Conservation (phyloP, 2,888 invertebrate species). For the Apodemia mormo region DNA sequence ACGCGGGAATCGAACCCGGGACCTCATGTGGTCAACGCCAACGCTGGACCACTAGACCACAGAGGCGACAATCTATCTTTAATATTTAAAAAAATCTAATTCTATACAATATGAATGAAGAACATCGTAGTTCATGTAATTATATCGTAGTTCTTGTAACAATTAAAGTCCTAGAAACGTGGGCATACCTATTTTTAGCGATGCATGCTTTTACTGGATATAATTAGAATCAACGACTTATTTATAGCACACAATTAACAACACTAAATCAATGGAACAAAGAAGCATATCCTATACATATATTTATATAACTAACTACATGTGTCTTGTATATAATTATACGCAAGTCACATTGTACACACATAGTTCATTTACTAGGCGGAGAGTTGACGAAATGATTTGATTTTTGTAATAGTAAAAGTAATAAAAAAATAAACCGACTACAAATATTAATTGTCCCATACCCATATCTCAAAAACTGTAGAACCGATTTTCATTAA, state of each 20-base stretch:
- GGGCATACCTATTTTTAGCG: constrained; percentile 50
- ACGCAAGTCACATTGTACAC: background rate
- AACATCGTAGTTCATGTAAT: too few species aligned
- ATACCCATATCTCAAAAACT: too few species aligned
- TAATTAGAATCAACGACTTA: constrained; percentile 26
- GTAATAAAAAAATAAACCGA: too few species aligned
- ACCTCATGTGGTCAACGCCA: too few species aligned
- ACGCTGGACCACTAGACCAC: too few species aligned
- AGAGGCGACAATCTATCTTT: too few species aligned
- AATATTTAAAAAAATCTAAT: background rate
- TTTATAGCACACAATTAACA: constrained; percentile 23
- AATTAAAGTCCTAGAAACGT: constrained; percentile 49
- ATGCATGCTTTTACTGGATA: constrained; percentile 32
- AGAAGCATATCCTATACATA: constrained; percentile 1
- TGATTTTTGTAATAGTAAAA: too few species aligned
- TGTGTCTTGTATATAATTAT: background rate
- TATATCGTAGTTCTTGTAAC: constrained; percentile 37
- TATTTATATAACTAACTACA: background rate
- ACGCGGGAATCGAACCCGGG: too few species aligned
- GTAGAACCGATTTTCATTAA: too few species aligned
- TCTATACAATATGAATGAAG: constrained; percentile 1
- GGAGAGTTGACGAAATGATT: background rate
- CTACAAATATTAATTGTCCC: too few species aligned
- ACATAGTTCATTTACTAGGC: background rate
- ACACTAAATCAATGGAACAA: constrained; percentile 6